phyloP scores from a whole-genome alignment of 1,140 invertebrate species.

The Octopus sinensis region DNA sequence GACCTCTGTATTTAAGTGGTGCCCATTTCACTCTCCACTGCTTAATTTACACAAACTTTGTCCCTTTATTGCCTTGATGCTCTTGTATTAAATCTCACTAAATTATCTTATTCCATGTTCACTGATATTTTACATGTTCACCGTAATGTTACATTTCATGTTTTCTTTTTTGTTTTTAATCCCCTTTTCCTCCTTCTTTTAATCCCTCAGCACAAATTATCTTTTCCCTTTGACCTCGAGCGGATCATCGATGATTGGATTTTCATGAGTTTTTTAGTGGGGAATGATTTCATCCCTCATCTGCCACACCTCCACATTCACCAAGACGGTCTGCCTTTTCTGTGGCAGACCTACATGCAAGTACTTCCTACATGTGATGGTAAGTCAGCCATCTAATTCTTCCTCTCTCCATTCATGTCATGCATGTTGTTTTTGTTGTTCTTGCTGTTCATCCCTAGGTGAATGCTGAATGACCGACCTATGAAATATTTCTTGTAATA shows the following conservation, averaged over 20 bases:
- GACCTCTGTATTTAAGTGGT: no score
- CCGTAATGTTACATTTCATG: no score
- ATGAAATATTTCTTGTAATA: no score
- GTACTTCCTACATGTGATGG: slow-evolving; percentile 83
- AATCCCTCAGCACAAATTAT: slow-evolving; percentile 52
- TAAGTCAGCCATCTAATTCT: slow-evolving; percentile 49
- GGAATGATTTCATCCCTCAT: slow-evolving; percentile 96
- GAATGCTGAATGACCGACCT: no score
- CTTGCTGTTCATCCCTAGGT: no score
- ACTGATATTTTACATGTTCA: background rate
- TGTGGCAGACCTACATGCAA: slow-evolving; percentile 85
- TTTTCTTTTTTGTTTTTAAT: background rate
- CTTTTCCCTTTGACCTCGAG: slow-evolving; percentile 80
- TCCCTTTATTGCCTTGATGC: no score
- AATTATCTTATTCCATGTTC: no score
- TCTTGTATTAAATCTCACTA: no score
- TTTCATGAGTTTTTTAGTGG: slow-evolving; percentile 91
- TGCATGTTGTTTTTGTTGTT: no score
- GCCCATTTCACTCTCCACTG: no score
- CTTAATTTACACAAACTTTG: no score
- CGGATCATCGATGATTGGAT: slow-evolving; percentile 77
- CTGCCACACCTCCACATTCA: slow-evolving; percentile 90
- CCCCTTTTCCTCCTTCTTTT: background rate
- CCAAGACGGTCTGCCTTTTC: slow-evolving; percentile 78
- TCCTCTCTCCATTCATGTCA: no score